These are phyloP conservation scores for Scaptomyza flava DNA, from an alignment of 2,888 invertebrate genomes.

Conservation along the genomic window DNA sequence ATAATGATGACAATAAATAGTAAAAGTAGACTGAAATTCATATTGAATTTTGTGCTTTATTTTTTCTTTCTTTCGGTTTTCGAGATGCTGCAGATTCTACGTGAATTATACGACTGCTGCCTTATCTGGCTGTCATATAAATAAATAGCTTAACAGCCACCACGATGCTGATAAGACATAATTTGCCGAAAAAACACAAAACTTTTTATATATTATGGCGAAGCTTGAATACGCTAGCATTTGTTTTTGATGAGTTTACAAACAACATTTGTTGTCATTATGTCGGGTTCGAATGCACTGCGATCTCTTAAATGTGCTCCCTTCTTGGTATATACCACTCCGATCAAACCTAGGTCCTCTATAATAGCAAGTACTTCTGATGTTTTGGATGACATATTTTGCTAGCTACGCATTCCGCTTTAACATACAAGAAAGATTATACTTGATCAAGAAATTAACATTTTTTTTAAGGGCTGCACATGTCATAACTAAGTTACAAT, in stretches of 20 bases:
- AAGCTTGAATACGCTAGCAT: slow-evolving; percentile 12
- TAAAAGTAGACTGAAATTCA: slow-evolving; percentile 43
- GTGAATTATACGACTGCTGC: slow-evolving; percentile 34
- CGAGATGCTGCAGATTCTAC: slow-evolving; percentile 33
- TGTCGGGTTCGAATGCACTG: too few species aligned
- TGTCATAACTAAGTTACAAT: neutral
- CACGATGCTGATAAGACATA: slow-evolving; percentile 37
- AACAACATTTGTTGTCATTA: too few species aligned
- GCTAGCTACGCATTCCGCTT: too few species aligned
- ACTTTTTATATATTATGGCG: neutral
- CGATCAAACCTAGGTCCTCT: too few species aligned
- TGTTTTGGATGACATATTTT: too few species aligned
- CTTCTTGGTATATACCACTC: too few species aligned
- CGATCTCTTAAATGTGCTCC: too few species aligned
- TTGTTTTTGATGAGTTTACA: neutral
- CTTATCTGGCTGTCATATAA: slow-evolving; percentile 34
- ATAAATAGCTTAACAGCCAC: slow-evolving; percentile 43
- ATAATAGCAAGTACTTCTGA: too few species aligned
- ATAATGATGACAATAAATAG: slow-evolving; percentile 29
- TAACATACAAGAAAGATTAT: too few species aligned
- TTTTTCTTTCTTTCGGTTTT: neutral
- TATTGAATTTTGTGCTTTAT: slow-evolving; percentile 8
- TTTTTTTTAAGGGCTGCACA: neutral
- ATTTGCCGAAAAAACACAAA: slow-evolving; percentile 19
- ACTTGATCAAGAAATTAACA: neutral